Base-by-base conservation (phyloP, 1,140 invertebrate genomes). In the Episyrphus balteatus region DNA sequence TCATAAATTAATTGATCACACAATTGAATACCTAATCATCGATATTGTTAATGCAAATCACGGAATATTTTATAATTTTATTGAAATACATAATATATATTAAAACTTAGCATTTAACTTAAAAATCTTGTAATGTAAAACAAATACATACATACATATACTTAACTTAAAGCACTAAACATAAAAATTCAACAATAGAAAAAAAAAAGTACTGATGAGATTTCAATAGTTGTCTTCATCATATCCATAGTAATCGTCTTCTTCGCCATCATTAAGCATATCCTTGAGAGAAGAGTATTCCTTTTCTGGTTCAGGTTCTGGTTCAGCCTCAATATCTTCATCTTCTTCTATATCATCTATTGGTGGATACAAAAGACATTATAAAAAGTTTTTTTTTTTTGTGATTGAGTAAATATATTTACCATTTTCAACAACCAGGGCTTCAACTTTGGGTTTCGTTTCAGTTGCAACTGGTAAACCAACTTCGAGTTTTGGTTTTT, bases 171-270 rank as follows among this genome's bases (percentile, higher is more conserved):
- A n/a, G n/a, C n/a, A 5, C 21, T 26, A 26, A 8, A 26, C 21
- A 26, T 26, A 5, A 26, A 26, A 5, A 5, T 26, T 26, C 8
- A 26, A 26, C 3, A 26, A 8, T 8, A 26, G 21, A 8, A 26
- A 5, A 8, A 26, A 8, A 26, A 5, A 26, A 26, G 21, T 5
- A 5, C 3, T 5, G 21, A 26, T 26, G 8, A 26, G 21, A 26
- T 26, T 26, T 41, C 26, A 43, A 32, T 40, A 47, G 14, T 47
- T 19, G 8, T 66, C 63, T n/a, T 67, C 63, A 40, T 67, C 65
- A 51, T 66, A 66, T 10, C 58, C 66, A 41, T 66, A 67, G 14
- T 59, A 66, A 44, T 67, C 58, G 42, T 65, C 63, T 13, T 60
- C 59, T 10, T 62, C 62, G 15, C 60, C 66, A 42, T 57, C 53